Evolutionary conservation across 2,113 vertebrate species (phyloP), one percentile per base, ranked within the genome.

Genomic region (Phoxinus phoxinus): DNA sequence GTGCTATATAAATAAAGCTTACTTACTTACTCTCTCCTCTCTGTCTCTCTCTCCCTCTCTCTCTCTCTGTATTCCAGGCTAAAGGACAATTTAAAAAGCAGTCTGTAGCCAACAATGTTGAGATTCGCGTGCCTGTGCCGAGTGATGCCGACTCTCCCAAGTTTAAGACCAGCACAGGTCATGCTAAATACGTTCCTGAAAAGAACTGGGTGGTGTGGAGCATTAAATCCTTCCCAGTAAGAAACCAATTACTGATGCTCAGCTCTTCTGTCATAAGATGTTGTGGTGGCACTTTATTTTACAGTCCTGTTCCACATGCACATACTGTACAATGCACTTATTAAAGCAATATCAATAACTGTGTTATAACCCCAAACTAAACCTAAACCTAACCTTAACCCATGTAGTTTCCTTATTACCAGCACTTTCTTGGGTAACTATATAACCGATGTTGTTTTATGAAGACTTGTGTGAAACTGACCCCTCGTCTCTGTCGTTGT

Each of bases 41-140:
- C n/a, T n/a, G n/a, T n/a, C 37, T 8, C 37, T 8, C 37, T 41
- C 7, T 56, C 32, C 15, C 15, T 58, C 79, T 12, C 46, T 86
- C 84, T 12, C 83, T 90, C 0, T 86, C 21, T 83, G 4, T 87
- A 9, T 87, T 91, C 25, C 44, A 99, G 98, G 98, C 97, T 59
- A 99, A 99, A 90, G 96, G 97, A 0, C 98, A 99, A 85, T 99
- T 99, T 92, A 99, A 99, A 94, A 98, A 98, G 91, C 98, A 98
- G 84, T 99, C 98, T 0, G 97, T 98, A 87, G 98, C 98, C 87
- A 99, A 97, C 6, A 95, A 97, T 0, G 98, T 99, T 91, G 97
- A 99, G 91, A 96, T 99, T 27, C 89, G 92, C 0, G 95, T 99
- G 48, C 98, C 97, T 0, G 98, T 99, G 6, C 97, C 98, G 59